Evolutionary conservation across 2,888 invertebrate genomes (phyloP), one percentile per base, ranked within the genome.

Genomic region (Conistra vaccinii): DNA sequence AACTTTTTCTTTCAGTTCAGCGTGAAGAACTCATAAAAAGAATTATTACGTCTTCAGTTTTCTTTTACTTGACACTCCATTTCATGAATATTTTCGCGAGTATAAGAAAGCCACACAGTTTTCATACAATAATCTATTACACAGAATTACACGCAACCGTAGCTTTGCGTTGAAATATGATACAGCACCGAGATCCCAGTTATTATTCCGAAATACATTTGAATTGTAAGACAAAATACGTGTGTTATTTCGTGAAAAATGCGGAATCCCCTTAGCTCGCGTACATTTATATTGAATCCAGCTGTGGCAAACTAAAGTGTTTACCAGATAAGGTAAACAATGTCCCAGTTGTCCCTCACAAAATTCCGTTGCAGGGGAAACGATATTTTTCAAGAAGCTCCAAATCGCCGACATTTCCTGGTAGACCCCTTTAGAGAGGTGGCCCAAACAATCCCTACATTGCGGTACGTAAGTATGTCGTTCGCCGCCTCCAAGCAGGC

Each of bases 331-430:
- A 90, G 88, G 85, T 85, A 84, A 87, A 88, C 86, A 89, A 88
- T 81, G 84, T 78, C 86, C 75, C 79, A 89, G 87, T 87, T 88
- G 89, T 89, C 88, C 88, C 84, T 89, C 85, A 89, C 87, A 87
- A 91, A 89, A 89, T 88, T 88, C 86, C 83, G 82, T 87, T 84
- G 88, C 88, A 89, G 88, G 89, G 87, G 87, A 89, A 90, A 89
- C 88, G 88, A 90, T 90, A 92, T 94, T 93, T 93, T 92, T 93
- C 91, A 91, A 89, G 88, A 88, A 89, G 84, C 88, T 84, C 85
- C 87, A 92, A 92, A 92, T 91, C 87, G 90, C 85, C 87, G 87
- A 90, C 88, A 91, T 93, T 93, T 92, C 91, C 92, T 89, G 84
- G 84, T 83, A 86, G 87, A 89, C 89, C 89, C 91, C 89, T 90